Evolutionary conservation across 1,140 invertebrate species (phyloP).

Genomic region (Homarus americanus): DNA sequence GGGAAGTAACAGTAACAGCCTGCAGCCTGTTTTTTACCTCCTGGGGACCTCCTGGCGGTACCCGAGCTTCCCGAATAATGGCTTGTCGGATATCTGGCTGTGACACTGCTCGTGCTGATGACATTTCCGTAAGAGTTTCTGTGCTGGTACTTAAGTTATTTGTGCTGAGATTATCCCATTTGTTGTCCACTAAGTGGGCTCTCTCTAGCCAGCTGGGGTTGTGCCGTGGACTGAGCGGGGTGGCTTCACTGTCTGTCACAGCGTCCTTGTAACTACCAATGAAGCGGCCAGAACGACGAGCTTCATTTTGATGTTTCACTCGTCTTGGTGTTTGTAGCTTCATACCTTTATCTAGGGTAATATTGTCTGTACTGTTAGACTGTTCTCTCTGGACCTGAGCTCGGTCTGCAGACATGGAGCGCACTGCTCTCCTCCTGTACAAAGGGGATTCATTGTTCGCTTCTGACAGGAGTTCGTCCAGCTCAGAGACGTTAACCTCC

Average conservation of each 20-base stretch:
- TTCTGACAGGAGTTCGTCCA: conserved; percentile 72
- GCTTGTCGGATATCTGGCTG: conserved; percentile 71
- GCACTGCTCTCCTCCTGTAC: conserved; percentile 13
- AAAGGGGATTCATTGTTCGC: conserved; percentile 37
- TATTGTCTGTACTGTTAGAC: neutral
- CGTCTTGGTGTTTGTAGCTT: conserved; percentile 67
- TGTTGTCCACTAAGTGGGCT: conserved; percentile 71
- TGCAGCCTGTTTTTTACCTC: neutral
- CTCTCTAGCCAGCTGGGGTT: conserved; percentile 76
- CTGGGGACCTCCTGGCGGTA: conserved; percentile 57
- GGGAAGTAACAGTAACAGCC: conserved; percentile 12
- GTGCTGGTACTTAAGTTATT: conserved; percentile 73
- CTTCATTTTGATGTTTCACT: conserved; percentile 69
- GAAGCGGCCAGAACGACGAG: conserved; percentile 54
- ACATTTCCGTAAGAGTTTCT: conserved; percentile 72
- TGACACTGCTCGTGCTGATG: conserved; percentile 68
- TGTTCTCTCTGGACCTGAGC: conserved; percentile 4
- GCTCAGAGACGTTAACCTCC: conserved; percentile 61
- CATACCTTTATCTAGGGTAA: conserved; percentile 20
- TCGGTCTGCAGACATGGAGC: conserved; percentile 57
- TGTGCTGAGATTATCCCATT: conserved; percentile 70
- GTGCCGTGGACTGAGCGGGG: conserved; percentile 7
- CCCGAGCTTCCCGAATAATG: conserved; percentile 70
- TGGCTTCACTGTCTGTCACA: conserved; percentile 42
- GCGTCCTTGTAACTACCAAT: conserved; percentile 41